These are phyloP conservation scores for Psammodynastes pulverulentus DNA, from an alignment of 2,113 vertebrate genomes.

Conservation along the genomic window DNA sequence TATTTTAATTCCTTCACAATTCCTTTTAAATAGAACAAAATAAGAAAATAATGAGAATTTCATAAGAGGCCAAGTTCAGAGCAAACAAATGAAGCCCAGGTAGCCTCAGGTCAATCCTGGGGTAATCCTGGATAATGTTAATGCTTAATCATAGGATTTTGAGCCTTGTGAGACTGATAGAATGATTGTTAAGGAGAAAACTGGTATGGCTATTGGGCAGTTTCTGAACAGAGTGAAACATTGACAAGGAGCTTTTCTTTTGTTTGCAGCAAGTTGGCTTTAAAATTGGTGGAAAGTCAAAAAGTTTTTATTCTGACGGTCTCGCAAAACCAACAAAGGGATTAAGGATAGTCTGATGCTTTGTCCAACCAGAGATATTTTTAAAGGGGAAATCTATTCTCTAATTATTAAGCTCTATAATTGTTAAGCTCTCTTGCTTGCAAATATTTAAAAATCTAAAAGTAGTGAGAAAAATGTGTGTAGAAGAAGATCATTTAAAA, in stretches of 20 bases:
- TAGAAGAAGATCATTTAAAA: neutral
- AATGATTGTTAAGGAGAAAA: neutral
- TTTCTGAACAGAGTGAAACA: neutral
- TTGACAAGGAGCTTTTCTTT: neutral
- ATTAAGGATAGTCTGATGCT: neutral
- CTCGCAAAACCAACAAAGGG: neutral
- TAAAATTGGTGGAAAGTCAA: neutral
- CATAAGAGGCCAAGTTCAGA: slow-evolving; percentile 22
- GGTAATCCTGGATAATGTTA: neutral
- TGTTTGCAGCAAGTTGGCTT: neutral
- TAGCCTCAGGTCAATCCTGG: neutral
- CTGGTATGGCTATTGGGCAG: neutral
- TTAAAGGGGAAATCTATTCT: neutral
- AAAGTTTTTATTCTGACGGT: neutral
- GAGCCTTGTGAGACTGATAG: neutral
- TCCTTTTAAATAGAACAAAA: slow-evolving; percentile 14
- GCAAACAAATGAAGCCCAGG: accelerated
- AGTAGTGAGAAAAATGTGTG: neutral
- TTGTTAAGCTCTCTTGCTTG: neutral
- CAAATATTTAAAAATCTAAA: neutral
- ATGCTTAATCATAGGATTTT: neutral
- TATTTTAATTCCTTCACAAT: neutral
- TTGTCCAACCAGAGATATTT: neutral
- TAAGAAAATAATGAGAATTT: slow-evolving; percentile 1
- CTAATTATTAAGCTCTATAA: neutral